Evolutionary conservation across 2,113 vertebrate species (phyloP).

Genomic region (Cyphomyrus plagiostoma): DNA sequence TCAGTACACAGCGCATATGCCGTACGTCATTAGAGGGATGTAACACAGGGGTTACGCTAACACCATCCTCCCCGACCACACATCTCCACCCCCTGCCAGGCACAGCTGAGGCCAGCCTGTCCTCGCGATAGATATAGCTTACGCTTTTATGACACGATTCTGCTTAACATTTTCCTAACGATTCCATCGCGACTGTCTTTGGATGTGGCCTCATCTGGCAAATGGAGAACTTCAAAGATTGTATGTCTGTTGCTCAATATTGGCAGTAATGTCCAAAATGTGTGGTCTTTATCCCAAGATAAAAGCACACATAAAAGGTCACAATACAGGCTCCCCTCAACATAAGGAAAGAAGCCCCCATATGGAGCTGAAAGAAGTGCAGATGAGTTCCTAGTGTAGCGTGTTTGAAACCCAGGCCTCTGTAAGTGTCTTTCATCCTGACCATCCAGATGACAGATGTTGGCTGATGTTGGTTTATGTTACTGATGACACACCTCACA

Average conservation of each 20-base stretch:
- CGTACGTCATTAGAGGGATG: background rate
- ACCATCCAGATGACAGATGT: background rate
- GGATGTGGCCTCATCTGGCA: background rate
- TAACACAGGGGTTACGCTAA: background rate
- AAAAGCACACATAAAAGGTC: background rate
- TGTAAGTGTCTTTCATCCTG: background rate
- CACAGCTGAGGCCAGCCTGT: too few species aligned
- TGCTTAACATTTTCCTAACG: background rate
- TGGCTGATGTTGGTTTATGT: background rate
- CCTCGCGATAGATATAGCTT: background rate
- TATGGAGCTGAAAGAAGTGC: background rate
- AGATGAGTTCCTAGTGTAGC: background rate
- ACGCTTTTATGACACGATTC: background rate
- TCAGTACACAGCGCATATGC: background rate
- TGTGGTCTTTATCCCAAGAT: background rate
- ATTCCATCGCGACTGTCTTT: background rate
- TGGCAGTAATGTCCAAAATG: background rate
- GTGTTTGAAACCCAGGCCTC: background rate
- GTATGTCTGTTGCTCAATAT: background rate
- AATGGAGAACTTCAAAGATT: background rate
- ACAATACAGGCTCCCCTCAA: background rate
- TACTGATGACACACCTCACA: background rate
- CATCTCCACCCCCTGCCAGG: background rate
- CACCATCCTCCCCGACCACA: background rate
- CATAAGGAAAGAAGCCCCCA: background rate